Base-by-base conservation (phyloP, 2,888 invertebrate genomes). In the Sarcophaga caerulescens region DNA sequence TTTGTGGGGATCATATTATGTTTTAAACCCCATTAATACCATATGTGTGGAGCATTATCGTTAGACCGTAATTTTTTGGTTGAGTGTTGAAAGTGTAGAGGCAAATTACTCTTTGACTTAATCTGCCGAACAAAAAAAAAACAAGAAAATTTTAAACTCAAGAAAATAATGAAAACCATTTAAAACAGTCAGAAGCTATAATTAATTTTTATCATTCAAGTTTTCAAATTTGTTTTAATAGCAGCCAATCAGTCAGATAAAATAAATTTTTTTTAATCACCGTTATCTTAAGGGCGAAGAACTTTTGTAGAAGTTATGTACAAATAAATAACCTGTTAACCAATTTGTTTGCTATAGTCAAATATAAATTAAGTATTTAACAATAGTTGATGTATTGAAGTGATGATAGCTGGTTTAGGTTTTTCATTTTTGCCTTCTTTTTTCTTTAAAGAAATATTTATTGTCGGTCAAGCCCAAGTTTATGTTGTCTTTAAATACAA, bases 151-250 rank as follows among this genome's bases (percentile, higher is more conserved):
- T 14, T 11, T 6, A 63, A 25, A 35, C 35, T 35, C 35, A 14
- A 52, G 17, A 76, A 68, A 57, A 35, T n/a, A 5, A 21, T n/a
- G n/a, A 25, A 57, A 59, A 19, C 5, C 14, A 23, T 71, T 71
- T 44, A n/a, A 19, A 44, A n/a, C 17, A 45, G 21, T 21, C 73
- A 73, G 73, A 60, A 45, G 73, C 8, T 25, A 44, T 73, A 73
- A 73, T 73, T 60, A 70, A 73, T 60, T 73, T 60, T 73, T 62
- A 73, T 73, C 45, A 62, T 45, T 21, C 10, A 62, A 60, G 45
- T 73, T 62, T 62, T 60, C 45, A 62, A 21, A 8, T 45, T 45
- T 23, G 35, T 35, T 19, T 62, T 73, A 35, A 60, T 71, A 60
- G 25, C 70, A 63, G 35, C 35, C 35, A 35, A 35, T 35, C 35